Evolutionary conservation across 64 coral and sea anemone genomes (phyloP), one percentile per base, ranked within the genome.

Genomic region (Stichodactyla mertensii): DNA sequence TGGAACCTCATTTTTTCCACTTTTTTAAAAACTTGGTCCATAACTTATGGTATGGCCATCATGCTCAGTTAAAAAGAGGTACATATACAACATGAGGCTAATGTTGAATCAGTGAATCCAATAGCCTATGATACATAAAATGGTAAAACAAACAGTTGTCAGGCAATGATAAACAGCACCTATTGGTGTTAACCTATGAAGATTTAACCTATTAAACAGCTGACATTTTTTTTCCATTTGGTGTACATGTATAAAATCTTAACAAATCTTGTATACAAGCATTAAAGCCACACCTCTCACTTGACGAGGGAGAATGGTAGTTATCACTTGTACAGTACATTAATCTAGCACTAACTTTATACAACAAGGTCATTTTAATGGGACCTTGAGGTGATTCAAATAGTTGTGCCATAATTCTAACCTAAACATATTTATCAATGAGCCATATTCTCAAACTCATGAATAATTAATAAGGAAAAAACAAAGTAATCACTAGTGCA

Each of bases 221-320:
- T 16, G 19, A 16, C 13, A 62, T 62, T 62, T 62, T 18, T 16
- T 62, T 61, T 0, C 14, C 13, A 16, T 62, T 15, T 62, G 19
- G 19, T 62, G 14, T 15, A 5, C 2, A 62, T 62, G 14, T 15
- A 5, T 13, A 62, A 0, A 59, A 59, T 16, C 57, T 59, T 59
- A 12, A 4, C 57, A 59, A 26, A 67, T 22, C 0, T 36, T 95
- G 93, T 95, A 53, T 71, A 58, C 86, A 95, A 91, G 93, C 77
- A 91, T 95, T 95, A 95, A 95, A 95, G 91, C 93, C 93, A 95
- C 62, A 83, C 93, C 93, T 91, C 87, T 61, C 86, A 95, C 15
- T 55, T 77, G 19, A 52, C 19, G 83, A 91, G 86, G 78, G 79
- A 91, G 89, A 84, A 89, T 88, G 87, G 93, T 86, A 95, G 89